These are phyloP conservation scores for Ganaspis brasiliensis DNA, from an alignment of 2,888 invertebrate genomes.

Conservation along the genomic window DNA sequence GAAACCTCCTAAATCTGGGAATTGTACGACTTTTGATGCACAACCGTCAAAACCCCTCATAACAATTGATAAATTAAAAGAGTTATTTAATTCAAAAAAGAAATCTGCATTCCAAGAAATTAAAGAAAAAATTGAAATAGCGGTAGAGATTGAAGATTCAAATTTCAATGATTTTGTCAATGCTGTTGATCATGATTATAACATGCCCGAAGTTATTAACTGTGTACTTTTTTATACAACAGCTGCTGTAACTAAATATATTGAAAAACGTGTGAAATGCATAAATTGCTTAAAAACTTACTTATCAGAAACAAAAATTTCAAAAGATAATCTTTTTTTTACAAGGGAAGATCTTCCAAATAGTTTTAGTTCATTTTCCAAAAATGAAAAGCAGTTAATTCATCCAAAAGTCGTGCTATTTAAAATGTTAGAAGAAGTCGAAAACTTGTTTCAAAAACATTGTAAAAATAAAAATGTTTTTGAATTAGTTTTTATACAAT, in stretches of 20 bases:
- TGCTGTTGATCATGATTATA: neutral
- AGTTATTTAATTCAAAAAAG: neutral
- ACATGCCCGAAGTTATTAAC: neutral
- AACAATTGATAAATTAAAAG: neutral
- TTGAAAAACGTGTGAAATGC: neutral
- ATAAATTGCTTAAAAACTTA: neutral
- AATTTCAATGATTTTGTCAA: neutral
- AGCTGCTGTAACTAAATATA: neutral
- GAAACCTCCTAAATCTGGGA: slow-evolving; percentile 44
- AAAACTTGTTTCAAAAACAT: neutral
- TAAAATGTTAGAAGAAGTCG: neutral
- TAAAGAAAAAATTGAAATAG: neutral
- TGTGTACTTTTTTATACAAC: slow-evolving; percentile 10
- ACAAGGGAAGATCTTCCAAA: neutral
- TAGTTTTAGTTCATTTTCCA: neutral
- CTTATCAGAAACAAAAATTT: neutral
- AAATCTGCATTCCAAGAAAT: slow-evolving; percentile 7
- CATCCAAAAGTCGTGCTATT: slow-evolving; percentile 6
- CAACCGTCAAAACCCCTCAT: neutral
- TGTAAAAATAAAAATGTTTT: neutral
- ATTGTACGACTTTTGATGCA: slow-evolving; percentile 30
- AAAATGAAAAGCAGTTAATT: neutral
- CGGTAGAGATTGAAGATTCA: neutral
- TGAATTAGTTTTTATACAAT: neutral
- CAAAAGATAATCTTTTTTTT: neutral